These are phyloP conservation scores for Cephalopterus ornatus DNA, from an alignment of 2,113 vertebrate species.

Conservation along the genomic window DNA sequence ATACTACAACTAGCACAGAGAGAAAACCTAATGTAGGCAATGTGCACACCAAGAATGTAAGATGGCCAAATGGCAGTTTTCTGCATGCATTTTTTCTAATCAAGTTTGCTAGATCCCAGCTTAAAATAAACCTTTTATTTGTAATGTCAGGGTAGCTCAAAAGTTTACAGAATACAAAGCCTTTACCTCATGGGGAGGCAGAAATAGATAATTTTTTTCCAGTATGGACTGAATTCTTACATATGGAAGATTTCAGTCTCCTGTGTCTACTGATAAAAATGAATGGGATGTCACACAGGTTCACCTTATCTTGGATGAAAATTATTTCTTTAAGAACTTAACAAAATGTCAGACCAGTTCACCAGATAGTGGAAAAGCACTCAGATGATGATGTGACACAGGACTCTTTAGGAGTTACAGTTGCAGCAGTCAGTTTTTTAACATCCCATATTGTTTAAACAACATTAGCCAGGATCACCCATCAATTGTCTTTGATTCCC, in stretches of 20 bases:
- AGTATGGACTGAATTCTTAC: neutral
- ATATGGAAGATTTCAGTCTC: neutral
- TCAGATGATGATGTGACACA: neutral
- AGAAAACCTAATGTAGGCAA: neutral
- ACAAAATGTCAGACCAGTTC: neutral
- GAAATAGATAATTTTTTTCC: neutral
- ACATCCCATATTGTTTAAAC: neutral
- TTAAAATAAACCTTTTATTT: neutral
- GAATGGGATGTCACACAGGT: neutral
- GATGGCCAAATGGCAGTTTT: neutral
- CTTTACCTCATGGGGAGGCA: neutral
- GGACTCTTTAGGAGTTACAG: neutral
- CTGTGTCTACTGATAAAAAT: neutral
- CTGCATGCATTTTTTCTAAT: neutral
- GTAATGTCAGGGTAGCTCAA: neutral
- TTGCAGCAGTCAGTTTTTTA: neutral
- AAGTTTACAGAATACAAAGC: neutral
- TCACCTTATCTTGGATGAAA: neutral
- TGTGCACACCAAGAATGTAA: neutral
- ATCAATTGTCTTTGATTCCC: neutral
- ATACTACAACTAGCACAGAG: neutral
- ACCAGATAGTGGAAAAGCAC: neutral
- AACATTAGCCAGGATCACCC: conserved; percentile 9
- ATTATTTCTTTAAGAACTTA: neutral
- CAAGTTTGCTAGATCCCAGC: neutral